A percentile compares a stretch with the other conserved stretches of the same genome.
Conservation (phyloP, 2,888 invertebrate genomes). For the Nemotelus nigrinus region DNA sequence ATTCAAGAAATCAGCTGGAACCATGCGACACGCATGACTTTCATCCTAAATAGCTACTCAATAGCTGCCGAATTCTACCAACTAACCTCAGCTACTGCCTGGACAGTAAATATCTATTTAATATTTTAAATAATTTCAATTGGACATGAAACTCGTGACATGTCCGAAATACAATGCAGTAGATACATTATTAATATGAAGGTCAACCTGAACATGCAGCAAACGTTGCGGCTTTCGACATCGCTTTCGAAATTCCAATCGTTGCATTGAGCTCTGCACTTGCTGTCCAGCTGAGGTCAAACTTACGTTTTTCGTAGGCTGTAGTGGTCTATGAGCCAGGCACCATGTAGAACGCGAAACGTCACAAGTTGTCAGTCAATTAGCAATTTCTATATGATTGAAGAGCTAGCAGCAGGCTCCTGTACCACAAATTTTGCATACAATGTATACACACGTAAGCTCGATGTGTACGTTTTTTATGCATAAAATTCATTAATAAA, state of each 20-base stretch:
- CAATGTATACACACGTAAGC: not conserved
- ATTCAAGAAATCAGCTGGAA: no score
- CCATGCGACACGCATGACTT: no score
- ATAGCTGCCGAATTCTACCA: no score
- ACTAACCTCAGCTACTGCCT: not conserved
- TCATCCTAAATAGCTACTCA: no score
- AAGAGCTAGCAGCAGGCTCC: slow-evolving; percentile 25
- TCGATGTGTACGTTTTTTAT: not conserved
- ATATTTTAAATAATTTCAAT: not conserved
- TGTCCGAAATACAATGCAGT: not conserved
- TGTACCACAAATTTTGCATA: slow-evolving; percentile 17
- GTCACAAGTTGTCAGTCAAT: not conserved
- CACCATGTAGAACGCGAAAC: not conserved
- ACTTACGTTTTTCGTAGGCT: slow-evolving; percentile 16
- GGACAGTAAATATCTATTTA: not conserved
- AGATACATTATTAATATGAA: slow-evolving; percentile 22
- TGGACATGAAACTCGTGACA: slow-evolving; percentile 30
- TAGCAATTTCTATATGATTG: not conserved
- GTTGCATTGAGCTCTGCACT: slow-evolving; percentile 12
- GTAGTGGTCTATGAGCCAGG: not conserved
- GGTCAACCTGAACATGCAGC: slow-evolving; percentile 8
- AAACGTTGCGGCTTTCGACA: not conserved
- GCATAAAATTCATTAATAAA: slow-evolving; percentile 34
- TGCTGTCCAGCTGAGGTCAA: slow-evolving; percentile 11
- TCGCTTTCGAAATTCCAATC: slow-evolving; percentile 18